Conservation (phyloP, 1,140 invertebrate genomes). For the Prorops nasuta region DNA sequence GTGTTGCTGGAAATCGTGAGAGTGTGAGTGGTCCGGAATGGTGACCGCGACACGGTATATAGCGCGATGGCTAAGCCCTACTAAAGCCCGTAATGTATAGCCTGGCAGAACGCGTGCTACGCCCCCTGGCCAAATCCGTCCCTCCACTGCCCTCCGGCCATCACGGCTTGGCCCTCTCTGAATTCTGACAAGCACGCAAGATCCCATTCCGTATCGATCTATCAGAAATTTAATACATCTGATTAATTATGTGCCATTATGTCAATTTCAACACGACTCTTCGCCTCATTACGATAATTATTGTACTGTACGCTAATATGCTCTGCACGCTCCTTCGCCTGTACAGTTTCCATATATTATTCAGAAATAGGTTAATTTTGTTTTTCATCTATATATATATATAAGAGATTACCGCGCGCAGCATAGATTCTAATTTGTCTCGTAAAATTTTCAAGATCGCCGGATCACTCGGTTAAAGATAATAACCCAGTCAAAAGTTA, state of each 20-base stretch:
- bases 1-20: too few species aligned
- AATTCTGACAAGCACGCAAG: constrained; percentile 13
- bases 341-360: too few species aligned
- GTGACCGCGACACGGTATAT: constrained; percentile 44
- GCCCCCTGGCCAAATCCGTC: constrained; percentile 26
- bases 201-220: constrained; percentile 22
- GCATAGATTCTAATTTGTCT: too few species aligned
- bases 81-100: constrained; percentile 48
- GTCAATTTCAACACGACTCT: too few species aligned
- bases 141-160: constrained; percentile 5
- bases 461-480: neutral
- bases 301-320: too few species aligned
- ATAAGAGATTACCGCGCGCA: too few species aligned
- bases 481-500: too few species aligned
- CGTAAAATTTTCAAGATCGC: too few species aligned
- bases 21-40: constrained; percentile 31
- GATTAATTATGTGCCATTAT: constrained; percentile 42
- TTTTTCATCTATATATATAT: too few species aligned
- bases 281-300: too few species aligned
- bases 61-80: constrained; percentile 38
- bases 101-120: constrained; percentile 31
- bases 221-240: constrained; percentile 33
- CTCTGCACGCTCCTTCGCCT: too few species aligned
- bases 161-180: constrained; percentile 5
- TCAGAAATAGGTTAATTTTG: too few species aligned